A percentile compares a stretch with the other conserved stretches of the same genome.
phyloP scores from a whole-genome alignment of 1,140 invertebrate species.

The Idris sp. region DNA sequence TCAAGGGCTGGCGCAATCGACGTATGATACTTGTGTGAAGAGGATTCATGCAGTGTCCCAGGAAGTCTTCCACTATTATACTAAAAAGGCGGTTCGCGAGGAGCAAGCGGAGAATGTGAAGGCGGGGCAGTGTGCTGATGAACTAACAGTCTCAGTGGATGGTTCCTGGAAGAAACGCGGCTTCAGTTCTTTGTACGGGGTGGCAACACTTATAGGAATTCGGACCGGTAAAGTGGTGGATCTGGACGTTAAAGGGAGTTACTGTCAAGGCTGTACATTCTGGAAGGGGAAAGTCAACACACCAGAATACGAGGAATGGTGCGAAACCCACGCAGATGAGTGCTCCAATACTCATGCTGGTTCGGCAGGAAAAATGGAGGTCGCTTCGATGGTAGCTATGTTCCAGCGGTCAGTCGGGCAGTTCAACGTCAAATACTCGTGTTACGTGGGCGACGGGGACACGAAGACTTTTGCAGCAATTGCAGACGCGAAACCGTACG shows the following conservation, averaged over 20 bases:
- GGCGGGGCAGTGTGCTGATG: constrained; percentile 20
- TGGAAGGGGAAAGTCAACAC: constrained; percentile 34
- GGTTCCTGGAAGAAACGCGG: constrained; percentile 59
- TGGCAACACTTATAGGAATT: constrained; percentile 44
- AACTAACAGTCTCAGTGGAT: constrained; percentile 55
- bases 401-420: constrained; percentile 39
- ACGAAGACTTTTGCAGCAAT: constrained; percentile 30
- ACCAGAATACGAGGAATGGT: constrained; percentile 20
- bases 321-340: constrained; percentile 27
- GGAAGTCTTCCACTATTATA: constrained; percentile 17
- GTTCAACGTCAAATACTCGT: constrained; percentile 31
- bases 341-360: constrained; percentile 30
- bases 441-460: constrained; percentile 51
- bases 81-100: constrained; percentile 13
- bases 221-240: constrained; percentile 58
- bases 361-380: constrained; percentile 47
- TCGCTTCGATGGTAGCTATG: constrained; percentile 34
- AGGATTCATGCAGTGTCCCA: constrained; percentile 2
- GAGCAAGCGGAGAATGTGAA: constrained; percentile 37
- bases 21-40: constrained; percentile 17
- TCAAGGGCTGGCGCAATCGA: constrained; percentile 26
- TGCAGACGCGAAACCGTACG: constrained; percentile 19
- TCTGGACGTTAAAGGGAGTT: constrained; percentile 42
- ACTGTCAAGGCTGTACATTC: constrained; percentile 45
- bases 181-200: constrained; percentile 61